Percentiles rank a stretch among this genome's conserved stretches.
phyloP scores from a whole-genome alignment of 2,888 invertebrate species.

The Penaeus monodon region DNA sequence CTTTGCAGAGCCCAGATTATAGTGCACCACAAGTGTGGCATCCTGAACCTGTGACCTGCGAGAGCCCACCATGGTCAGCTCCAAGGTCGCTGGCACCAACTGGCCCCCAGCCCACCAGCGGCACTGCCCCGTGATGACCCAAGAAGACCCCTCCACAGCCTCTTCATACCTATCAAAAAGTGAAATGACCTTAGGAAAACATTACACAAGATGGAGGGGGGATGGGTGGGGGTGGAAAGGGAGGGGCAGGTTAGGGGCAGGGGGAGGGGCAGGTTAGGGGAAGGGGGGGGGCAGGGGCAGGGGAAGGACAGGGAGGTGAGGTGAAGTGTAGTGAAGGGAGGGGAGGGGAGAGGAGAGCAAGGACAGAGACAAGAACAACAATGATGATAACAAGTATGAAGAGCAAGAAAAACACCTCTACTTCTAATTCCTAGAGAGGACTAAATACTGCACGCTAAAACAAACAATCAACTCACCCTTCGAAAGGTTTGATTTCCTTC shows the following conservation, averaged over 20 bases:
- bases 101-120: conserved; percentile 73
- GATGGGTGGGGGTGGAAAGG: neutral
- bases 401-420: too few species aligned
- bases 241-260: too few species aligned
- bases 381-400: too few species aligned
- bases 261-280: too few species aligned
- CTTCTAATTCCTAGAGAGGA: too few species aligned
- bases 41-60: conserved; percentile 48
- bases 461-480: conserved; percentile 73
- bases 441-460: neutral
- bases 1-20: conserved; percentile 20
- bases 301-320: fast-evolving
- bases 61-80: conserved; percentile 71
- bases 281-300: neutral
- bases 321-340: fast-evolving
- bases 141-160: conserved; percentile 75
- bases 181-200: neutral
- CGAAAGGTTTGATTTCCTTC: conserved; percentile 73
- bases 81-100: conserved; percentile 74
- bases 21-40: conserved; percentile 37
- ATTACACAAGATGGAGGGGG: neutral
- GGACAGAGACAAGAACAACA: too few species aligned
- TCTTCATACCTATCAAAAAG: conserved; percentile 54
- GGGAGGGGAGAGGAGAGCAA: neutral
- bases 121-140: conserved; percentile 87